A percentile compares a stretch with the other conserved stretches of the same genome.
Evolutionary conservation across 2,888 invertebrate species (phyloP).

Genomic region (Acheta domesticus): DNA sequence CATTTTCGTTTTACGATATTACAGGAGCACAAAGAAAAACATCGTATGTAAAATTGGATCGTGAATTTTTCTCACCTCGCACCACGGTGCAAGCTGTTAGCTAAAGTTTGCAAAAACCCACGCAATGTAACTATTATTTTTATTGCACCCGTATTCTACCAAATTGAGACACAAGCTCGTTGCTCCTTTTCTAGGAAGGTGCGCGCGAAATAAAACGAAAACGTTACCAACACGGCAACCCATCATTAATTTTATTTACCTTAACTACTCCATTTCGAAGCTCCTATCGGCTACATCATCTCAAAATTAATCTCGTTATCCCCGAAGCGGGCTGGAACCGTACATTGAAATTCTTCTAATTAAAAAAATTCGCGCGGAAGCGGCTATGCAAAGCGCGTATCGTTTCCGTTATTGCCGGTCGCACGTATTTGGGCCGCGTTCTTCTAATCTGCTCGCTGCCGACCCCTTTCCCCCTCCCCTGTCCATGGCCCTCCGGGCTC

Average conservation of each 20-base stretch:
- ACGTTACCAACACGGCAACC: background rate
- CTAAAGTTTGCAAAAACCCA: too few species aligned
- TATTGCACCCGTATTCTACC: too few species aligned
- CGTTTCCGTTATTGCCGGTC: constrained; percentile 1
- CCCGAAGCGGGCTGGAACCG: background rate
- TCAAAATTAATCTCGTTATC: constrained; percentile 9
- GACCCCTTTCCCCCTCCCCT: too few species aligned
- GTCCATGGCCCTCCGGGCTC: too few species aligned
- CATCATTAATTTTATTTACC: constrained; percentile 2
- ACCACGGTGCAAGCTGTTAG: too few species aligned
- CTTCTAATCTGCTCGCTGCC: background rate
- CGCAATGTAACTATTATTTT: too few species aligned
- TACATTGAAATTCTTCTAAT: constrained; percentile 3
- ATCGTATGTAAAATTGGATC: too few species aligned
- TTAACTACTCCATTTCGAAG: background rate
- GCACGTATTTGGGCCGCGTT: background rate
- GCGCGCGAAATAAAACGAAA: background rate
- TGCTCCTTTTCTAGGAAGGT: background rate
- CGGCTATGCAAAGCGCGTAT: background rate
- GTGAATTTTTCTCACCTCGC: too few species aligned
- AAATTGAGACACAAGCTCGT: too few species aligned
- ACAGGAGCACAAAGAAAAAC: too few species aligned
- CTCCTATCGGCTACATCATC: background rate
- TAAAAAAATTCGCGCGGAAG: background rate
- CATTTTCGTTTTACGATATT: too few species aligned